A percentile compares a stretch with the other conserved stretches of the same genome.
Conservation (phyloP, 2,797 vertebrate genomes). For the Apogon hyalosoma region DNA sequence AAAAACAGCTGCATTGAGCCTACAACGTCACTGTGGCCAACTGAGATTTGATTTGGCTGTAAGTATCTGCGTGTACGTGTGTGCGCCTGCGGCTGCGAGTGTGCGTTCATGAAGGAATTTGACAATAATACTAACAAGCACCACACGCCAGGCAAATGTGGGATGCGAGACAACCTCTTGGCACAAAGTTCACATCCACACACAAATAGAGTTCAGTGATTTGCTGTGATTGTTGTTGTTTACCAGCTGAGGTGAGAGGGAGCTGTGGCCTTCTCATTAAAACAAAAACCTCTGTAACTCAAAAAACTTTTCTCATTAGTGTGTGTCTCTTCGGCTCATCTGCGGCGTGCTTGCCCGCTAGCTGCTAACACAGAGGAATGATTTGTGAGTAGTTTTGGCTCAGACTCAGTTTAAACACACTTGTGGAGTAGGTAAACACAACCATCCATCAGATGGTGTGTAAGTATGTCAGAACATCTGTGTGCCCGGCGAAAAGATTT, state of each 20-base stretch:
- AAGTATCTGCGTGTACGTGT: slow-evolving; percentile 43
- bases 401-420: slow-evolving; percentile 50
- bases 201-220: slow-evolving; percentile 20
- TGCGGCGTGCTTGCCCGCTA: slow-evolving; percentile 11
- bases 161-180: slow-evolving; percentile 29
- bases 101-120: slow-evolving; percentile 36
- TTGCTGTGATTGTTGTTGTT: slow-evolving; percentile 59
- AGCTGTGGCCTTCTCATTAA: slow-evolving; percentile 66
- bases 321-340: slow-evolving; percentile 11
- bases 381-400: slow-evolving; percentile 34
- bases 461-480: slow-evolving; percentile 48
- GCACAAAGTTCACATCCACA: slow-evolving; percentile 40
- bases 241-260: slow-evolving; percentile 51
- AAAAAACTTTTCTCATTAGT: slow-evolving; percentile 54
- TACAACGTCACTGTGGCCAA: slow-evolving; percentile 45
- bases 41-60: slow-evolving; percentile 65
- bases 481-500: slow-evolving; percentile 25
- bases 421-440: slow-evolving; percentile 55
- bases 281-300: slow-evolving; percentile 40
- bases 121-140: slow-evolving; percentile 63
- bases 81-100: background rate
- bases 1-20: slow-evolving; percentile 50
- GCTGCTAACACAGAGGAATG: slow-evolving; percentile 22
- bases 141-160: slow-evolving; percentile 31
- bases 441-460: slow-evolving; percentile 24